A percentile compares a stretch with the other conserved stretches of the same genome.
These are phyloP conservation scores for Diabrotica undecimpunctata DNA, from an alignment of 1,140 invertebrate species.

Conservation along the genomic window DNA sequence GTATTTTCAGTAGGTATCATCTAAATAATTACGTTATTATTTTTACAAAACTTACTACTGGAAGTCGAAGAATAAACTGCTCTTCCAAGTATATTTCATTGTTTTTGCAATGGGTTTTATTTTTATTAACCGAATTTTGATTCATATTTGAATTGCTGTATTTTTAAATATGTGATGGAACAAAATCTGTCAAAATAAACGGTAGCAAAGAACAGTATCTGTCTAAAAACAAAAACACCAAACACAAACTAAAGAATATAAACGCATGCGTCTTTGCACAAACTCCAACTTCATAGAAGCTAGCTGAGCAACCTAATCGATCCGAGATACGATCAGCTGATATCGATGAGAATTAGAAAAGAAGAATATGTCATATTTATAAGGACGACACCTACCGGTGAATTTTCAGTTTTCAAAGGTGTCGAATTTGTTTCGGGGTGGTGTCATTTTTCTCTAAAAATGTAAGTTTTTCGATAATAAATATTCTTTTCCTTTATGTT, in stretches of 20 bases:
- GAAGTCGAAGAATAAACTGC: conserved; percentile 42
- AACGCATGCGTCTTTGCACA: too few relatives aligned
- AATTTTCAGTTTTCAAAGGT: conserved; percentile 15
- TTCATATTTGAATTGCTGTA: too few relatives aligned
- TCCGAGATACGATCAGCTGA: too few relatives aligned
- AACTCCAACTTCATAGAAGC: too few relatives aligned
- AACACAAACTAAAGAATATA: too few relatives aligned
- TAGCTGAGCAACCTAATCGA: too few relatives aligned
- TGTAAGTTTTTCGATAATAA: conserved; percentile 27
- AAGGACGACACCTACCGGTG: neutral
- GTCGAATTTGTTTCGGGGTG: conserved; percentile 30
- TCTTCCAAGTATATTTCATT: conserved; percentile 30
- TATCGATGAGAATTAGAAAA: neutral
- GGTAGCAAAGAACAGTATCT: too few relatives aligned
- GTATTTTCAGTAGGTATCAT: neutral
- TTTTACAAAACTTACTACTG: conserved; percentile 27
- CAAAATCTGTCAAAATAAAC: too few relatives aligned
- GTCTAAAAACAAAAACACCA: too few relatives aligned
- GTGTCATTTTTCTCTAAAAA: conserved; percentile 31
- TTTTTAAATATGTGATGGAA: too few relatives aligned
- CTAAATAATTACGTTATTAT: conserved; percentile 11
- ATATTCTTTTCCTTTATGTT: neutral
- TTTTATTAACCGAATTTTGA: too few relatives aligned
- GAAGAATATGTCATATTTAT: neutral
- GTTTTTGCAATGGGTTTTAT: too few relatives aligned